phyloP scores from a whole-genome alignment of 2,797 vertebrate species.

The Pogoniulus pusillus region DNA sequence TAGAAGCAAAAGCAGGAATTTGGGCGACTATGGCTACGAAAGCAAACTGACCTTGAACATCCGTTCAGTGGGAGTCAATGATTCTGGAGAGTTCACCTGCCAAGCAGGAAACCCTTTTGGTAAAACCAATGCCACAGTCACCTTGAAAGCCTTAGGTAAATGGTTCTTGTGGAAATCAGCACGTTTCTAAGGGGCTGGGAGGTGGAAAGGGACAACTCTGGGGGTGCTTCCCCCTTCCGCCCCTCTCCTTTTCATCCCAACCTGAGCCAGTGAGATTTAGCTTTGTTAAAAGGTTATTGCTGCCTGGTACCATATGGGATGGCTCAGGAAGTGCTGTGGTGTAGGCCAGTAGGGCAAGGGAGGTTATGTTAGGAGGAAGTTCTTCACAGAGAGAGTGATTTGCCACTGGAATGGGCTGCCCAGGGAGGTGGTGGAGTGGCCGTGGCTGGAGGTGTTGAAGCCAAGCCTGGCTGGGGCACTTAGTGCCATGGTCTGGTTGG shows the following conservation, averaged over 20 bases:
- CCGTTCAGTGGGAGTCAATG: conserved; percentile 77
- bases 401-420: too few relatives aligned
- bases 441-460: too few relatives aligned
- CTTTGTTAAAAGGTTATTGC: conserved; percentile 53
- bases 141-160: conserved; percentile 93
- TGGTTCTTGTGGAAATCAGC: conserved; percentile 10
- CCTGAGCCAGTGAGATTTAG: not conserved
- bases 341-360: too few relatives aligned
- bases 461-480: too few relatives aligned
- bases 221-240: not conserved
- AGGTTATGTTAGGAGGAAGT: too few relatives aligned
- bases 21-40: conserved; percentile 75
- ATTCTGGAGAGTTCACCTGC: conserved; percentile 89
- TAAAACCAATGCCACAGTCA: conserved; percentile 82
- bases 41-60: conserved; percentile 82
- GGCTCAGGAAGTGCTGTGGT: not conserved
- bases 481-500: too few relatives aligned
- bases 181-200: not conserved
- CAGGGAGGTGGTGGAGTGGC: too few relatives aligned
- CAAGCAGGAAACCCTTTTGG: conserved; percentile 88
- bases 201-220: conserved; percentile 29
- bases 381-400: too few relatives aligned
- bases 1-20: conserved; percentile 72
- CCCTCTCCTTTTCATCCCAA: not conserved
- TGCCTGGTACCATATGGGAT: not conserved